Conservation (phyloP, 1,140 invertebrate species). For the Ruditapes philippinarum region DNA sequence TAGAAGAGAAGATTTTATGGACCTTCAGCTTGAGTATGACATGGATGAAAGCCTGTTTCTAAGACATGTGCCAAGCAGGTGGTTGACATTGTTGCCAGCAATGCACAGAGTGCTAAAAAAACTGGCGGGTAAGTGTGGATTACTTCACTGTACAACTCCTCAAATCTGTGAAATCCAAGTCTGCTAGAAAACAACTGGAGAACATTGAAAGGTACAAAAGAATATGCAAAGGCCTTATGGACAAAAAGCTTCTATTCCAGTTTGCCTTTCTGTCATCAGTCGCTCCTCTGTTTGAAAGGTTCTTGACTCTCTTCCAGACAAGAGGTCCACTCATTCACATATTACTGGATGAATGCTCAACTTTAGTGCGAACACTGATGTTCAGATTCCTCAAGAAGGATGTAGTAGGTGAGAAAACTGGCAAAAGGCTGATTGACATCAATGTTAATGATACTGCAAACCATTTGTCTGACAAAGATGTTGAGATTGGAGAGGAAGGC, state of each 20-base stretch:
- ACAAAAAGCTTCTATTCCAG: constrained; percentile 47
- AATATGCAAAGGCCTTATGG: constrained; percentile 55
- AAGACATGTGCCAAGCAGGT: too few species aligned
- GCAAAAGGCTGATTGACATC: background rate
- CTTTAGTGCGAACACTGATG: background rate
- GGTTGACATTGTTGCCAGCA: constrained; percentile 22
- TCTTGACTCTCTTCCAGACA: constrained; percentile 34
- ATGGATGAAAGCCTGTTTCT: constrained; percentile 57
- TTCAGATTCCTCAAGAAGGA: constrained; percentile 1
- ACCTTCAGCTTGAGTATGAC: constrained; percentile 52
- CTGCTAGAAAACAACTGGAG: constrained; percentile 43
- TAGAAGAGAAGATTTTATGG: constrained; percentile 32
- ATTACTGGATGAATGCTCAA: constrained; percentile 28
- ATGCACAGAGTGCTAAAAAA: constrained; percentile 35
- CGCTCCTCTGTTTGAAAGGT: constrained; percentile 12
- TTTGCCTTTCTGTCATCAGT: constrained; percentile 34
- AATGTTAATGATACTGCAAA: constrained; percentile 10
- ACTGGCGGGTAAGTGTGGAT: constrained; percentile 40
- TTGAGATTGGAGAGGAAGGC: constrained; percentile 42
- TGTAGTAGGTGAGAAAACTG: background rate
- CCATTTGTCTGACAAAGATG: constrained; percentile 44
- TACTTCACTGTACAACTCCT: constrained; percentile 35
- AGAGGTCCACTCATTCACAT: constrained; percentile 26
- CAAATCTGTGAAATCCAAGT: constrained; percentile 46
- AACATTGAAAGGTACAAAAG: constrained; percentile 49